These are phyloP conservation scores for Agrotis exclamationis DNA, from an alignment of 2,888 invertebrate genomes.

Conservation along the genomic window DNA sequence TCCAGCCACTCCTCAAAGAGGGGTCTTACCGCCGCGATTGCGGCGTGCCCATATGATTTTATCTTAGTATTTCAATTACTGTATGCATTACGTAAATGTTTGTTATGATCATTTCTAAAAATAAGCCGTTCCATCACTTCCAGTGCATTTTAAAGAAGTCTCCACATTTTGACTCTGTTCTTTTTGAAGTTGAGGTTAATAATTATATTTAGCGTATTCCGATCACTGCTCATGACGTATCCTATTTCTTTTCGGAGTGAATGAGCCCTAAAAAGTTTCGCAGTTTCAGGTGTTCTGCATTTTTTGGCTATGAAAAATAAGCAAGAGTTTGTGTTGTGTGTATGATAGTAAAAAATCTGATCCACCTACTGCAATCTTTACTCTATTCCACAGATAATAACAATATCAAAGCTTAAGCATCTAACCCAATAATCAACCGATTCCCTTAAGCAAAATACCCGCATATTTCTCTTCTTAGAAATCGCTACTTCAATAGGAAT, in stretches of 20 bases:
- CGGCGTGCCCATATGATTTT: too few relatives aligned
- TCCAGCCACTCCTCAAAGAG: too few relatives aligned
- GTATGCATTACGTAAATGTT: not conserved
- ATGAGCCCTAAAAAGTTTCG: too few relatives aligned
- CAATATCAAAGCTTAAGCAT: conserved; percentile 1
- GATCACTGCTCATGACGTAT: too few relatives aligned
- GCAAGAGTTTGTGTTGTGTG: too few relatives aligned
- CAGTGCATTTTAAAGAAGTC: not conserved
- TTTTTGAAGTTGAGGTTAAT: too few relatives aligned
- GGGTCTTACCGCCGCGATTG: too few relatives aligned
- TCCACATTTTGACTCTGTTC: too few relatives aligned
- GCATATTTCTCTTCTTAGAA: conserved; percentile 33
- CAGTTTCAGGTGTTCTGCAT: too few relatives aligned
- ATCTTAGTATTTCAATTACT: not conserved
- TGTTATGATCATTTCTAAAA: conserved; percentile 10
- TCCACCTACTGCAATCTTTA: not conserved
- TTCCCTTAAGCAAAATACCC: conserved; percentile 20
- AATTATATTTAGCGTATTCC: too few relatives aligned
- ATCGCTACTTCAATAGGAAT: conserved; percentile 43
- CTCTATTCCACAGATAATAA: not conserved
- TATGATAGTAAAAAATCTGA: not conserved
- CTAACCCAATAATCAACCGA: conserved; percentile 3
- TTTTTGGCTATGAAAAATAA: too few relatives aligned
- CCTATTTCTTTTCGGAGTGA: too few relatives aligned
- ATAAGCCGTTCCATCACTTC: not conserved